Conservation (phyloP, 2,113 vertebrate species). For the Pongo abelii region DNA sequence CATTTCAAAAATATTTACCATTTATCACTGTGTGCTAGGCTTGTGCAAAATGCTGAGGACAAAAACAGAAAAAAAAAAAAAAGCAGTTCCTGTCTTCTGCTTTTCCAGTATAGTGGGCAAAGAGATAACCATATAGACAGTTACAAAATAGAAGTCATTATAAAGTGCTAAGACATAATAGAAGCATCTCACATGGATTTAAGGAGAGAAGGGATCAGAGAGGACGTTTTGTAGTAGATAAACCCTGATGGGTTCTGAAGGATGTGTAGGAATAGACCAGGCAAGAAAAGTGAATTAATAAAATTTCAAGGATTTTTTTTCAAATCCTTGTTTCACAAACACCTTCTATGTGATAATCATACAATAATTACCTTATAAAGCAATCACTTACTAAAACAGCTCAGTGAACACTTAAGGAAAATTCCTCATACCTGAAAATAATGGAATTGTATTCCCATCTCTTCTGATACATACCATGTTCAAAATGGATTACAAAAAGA, state of each 20-base stretch:
- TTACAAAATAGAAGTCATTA: not conserved
- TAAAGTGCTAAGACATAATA: not conserved
- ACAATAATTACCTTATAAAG: constrained; percentile 36
- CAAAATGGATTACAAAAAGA: constrained; percentile 15
- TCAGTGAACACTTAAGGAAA: not conserved
- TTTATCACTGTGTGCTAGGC: not conserved
- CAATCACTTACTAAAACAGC: not conserved
- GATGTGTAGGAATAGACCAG: not conserved
- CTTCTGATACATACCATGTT: not conserved
- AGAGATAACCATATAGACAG: not conserved
- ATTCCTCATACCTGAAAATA: not conserved
- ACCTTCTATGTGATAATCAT: not conserved
- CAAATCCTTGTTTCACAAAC: too few relatives aligned
- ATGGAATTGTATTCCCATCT: not conserved
- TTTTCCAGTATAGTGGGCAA: not conserved
- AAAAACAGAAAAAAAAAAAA: not conserved
- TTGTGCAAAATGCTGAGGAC: not conserved
- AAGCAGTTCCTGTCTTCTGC: not conserved
- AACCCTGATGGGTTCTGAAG: not conserved
- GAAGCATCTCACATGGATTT: not conserved
- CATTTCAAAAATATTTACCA: not conserved
- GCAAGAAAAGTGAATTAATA: not conserved
- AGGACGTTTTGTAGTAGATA: not conserved
- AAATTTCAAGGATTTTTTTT: not conserved
- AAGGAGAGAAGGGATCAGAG: not conserved